phyloP scores from a whole-genome alignment of 2,797 vertebrate genomes.

The Trachurus trachurus region DNA sequence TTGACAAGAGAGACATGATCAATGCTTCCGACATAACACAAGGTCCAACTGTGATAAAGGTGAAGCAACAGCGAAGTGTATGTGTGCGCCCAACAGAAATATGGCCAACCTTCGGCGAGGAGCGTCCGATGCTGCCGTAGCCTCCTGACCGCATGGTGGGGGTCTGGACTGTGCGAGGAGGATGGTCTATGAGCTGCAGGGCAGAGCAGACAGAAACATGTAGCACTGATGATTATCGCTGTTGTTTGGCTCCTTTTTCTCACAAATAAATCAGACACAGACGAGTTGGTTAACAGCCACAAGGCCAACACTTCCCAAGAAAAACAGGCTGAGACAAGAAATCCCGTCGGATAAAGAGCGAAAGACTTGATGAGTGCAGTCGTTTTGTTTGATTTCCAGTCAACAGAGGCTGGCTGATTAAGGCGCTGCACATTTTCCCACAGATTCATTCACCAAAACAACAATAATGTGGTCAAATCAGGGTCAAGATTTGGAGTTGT shows the following conservation, averaged over 20 bases:
- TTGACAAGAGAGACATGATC: neutral
- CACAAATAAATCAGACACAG: neutral
- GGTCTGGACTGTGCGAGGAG: slow-evolving; percentile 90
- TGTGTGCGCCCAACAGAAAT: neutral
- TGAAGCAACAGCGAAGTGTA: neutral
- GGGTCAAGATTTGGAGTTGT: neutral
- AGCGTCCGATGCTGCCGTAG: slow-evolving; percentile 91
- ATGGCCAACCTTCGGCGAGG: slow-evolving; percentile 90
- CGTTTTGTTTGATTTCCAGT: neutral
- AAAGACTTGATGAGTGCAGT: neutral
- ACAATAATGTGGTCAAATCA: neutral
- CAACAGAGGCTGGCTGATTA: neutral
- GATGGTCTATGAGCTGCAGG: slow-evolving; percentile 87
- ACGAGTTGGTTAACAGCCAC: neutral
- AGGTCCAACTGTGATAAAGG: neutral
- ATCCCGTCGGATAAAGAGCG: no score
- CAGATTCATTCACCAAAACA: neutral
- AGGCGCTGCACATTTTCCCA: neutral
- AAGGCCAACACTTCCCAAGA: slow-evolving; percentile 1
- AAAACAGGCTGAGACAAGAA: neutral
- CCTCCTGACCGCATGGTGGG: slow-evolving; percentile 91
- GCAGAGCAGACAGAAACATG: slow-evolving; percentile 32
- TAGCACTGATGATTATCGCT: neutral
- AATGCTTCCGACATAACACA: neutral
- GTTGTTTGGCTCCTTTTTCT: neutral